Conservation (phyloP, 2,888 invertebrate genomes). For the Apotomis turbidana region DNA sequence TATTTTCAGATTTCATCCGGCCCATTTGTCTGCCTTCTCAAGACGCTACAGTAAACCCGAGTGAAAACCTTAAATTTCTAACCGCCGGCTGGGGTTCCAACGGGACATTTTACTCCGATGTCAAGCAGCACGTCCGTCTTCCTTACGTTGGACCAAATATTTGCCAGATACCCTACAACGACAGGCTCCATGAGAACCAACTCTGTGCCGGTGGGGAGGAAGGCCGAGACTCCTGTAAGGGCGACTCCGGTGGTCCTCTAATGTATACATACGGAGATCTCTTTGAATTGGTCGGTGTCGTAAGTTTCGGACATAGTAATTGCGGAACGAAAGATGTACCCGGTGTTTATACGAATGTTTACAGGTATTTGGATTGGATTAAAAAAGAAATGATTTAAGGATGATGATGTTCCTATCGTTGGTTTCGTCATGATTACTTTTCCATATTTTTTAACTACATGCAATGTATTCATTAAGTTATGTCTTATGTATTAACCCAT, state of each 20-base stretch:
- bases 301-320: constrained; percentile 72
- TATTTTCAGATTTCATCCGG: constrained; percentile 59
- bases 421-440: too few species aligned
- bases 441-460: too few species aligned
- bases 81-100: constrained; percentile 77
- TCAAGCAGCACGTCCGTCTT: constrained; percentile 51
- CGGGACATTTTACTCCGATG: constrained; percentile 56
- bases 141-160: constrained; percentile 46
- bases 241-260: constrained; percentile 85
- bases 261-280: constrained; percentile 59
- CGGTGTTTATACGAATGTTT: constrained; percentile 74
- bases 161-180: constrained; percentile 41
- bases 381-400: constrained; percentile 46
- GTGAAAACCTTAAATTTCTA: constrained; percentile 46
- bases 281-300: constrained; percentile 63
- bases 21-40: constrained; percentile 55
- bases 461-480: too few species aligned
- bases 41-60: constrained; percentile 43
- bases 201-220: constrained; percentile 51
- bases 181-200: constrained; percentile 43
- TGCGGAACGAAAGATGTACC: constrained; percentile 68
- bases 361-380: constrained; percentile 74
- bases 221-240: constrained; percentile 77
- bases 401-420: too few species aligned
- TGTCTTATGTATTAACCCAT: too few species aligned